Conservation (phyloP, 2,113 vertebrate species). For the Zosterops lateralis region DNA sequence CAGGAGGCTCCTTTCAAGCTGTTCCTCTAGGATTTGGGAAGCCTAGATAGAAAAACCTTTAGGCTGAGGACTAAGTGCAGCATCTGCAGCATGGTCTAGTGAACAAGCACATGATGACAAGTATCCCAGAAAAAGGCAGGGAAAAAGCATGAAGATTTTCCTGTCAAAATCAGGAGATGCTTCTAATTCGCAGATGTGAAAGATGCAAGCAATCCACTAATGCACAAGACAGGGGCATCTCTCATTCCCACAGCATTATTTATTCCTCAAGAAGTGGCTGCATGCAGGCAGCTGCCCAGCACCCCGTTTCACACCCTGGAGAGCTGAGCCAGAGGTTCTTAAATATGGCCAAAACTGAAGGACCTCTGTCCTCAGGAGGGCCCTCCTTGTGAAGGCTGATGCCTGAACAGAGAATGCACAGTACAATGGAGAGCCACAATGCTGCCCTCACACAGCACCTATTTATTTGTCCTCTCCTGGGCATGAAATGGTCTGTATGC, state of each 20-base stretch:
- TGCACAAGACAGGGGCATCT: background rate
- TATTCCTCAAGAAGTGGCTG: background rate
- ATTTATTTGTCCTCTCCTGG: background rate
- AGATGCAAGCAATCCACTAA: background rate
- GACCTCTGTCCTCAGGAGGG: background rate
- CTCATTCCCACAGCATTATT: background rate
- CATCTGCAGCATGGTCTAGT: background rate
- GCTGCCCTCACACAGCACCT: background rate
- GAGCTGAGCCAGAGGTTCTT: background rate
- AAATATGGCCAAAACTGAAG: background rate
- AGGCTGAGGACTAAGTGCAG: background rate
- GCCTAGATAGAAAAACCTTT: background rate
- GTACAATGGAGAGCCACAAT: background rate
- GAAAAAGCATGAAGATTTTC: background rate
- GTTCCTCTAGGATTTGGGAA: background rate
- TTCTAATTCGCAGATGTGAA: background rate
- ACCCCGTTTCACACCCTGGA: background rate
- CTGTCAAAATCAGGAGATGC: background rate
- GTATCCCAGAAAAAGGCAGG: background rate
- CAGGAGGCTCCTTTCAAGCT: background rate
- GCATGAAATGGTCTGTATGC: background rate
- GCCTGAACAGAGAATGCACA: background rate
- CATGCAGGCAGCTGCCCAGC: background rate
- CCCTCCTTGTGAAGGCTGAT: background rate
- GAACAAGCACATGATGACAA: background rate